phyloP scores from a whole-genome alignment of 1,140 invertebrate species.

The Drosophila bocqueti region DNA sequence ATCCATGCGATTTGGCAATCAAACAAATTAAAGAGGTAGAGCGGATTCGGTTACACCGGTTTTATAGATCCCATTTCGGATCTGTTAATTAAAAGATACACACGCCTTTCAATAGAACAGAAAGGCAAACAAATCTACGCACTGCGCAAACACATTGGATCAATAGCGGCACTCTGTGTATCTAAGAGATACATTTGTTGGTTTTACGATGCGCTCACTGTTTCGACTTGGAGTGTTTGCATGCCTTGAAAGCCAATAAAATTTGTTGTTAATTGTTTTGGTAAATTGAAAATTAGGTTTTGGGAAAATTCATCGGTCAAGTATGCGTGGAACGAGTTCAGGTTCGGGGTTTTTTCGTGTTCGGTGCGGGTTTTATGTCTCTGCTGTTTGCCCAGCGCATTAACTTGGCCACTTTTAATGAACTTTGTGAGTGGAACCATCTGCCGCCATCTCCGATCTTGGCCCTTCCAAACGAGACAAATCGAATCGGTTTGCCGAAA shows the following conservation, averaged over 20 bases:
- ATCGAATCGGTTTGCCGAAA: conserved; percentile 66
- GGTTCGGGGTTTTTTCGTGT: conserved; percentile 1
- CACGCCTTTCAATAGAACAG: conserved; percentile 64
- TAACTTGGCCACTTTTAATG: conserved; percentile 71
- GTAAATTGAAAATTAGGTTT: conserved; percentile 84
- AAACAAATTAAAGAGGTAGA: conserved; percentile 53
- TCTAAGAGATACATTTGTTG: conserved; percentile 55
- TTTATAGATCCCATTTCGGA: conserved; percentile 47
- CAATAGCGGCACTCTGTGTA: conserved; percentile 66
- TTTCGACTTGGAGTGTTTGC: conserved; percentile 65
- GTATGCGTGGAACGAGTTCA: conserved; percentile 50
- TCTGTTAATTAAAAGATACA: conserved; percentile 63
- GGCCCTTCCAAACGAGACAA: conserved; percentile 57
- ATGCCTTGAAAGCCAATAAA: conserved; percentile 81
- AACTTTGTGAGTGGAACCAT: conserved; percentile 59
- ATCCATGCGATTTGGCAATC: conserved; percentile 45
- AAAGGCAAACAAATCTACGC: conserved; percentile 63
- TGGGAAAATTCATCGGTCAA: conserved; percentile 74
- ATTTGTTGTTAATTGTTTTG: conserved; percentile 81
- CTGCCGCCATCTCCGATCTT: conserved; percentile 47
- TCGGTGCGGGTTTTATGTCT: conserved; percentile 42
- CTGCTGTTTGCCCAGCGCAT: conserved; percentile 65
- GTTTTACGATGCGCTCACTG: conserved; percentile 73
- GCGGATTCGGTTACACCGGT: conserved; percentile 49
- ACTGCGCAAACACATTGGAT: conserved; percentile 71